Conservation (phyloP, 2,113 vertebrate species). For the Dendropsophus ebraccatus region DNA sequence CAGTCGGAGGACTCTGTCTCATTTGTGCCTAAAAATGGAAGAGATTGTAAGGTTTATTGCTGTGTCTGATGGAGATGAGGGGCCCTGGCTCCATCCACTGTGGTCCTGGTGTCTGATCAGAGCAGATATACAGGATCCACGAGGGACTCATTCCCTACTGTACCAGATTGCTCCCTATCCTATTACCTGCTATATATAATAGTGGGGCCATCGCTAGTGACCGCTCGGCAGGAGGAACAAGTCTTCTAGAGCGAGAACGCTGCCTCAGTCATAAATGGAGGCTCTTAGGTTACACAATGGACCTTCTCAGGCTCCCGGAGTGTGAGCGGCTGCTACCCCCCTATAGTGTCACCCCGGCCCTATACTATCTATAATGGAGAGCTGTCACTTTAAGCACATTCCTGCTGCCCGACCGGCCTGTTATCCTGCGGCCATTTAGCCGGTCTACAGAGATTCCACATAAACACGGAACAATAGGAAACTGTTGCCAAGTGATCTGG, state of each 20-base stretch:
- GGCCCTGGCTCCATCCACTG: background rate
- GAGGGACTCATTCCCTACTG: too few relatives aligned
- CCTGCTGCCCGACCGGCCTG: too few relatives aligned
- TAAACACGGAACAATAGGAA: background rate
- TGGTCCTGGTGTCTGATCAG: background rate
- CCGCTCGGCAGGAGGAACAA: too few relatives aligned
- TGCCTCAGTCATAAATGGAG: too few relatives aligned
- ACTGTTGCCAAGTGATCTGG: too few relatives aligned
- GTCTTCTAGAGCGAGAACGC: too few relatives aligned
- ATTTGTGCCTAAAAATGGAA: constrained; percentile 41
- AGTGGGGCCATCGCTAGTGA: too few relatives aligned
- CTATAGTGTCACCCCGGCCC: background rate
- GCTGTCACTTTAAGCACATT: too few relatives aligned
- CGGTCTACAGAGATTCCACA: background rate
- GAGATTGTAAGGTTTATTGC: background rate
- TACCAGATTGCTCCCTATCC: too few relatives aligned
- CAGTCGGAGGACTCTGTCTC: constrained; percentile 64
- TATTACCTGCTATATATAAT: too few relatives aligned
- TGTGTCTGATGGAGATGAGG: background rate
- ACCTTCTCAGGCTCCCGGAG: background rate
- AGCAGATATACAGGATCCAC: background rate
- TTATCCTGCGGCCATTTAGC: background rate
- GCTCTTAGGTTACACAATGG: too few relatives aligned
- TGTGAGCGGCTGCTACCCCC: background rate
- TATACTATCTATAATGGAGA: background rate